Evolutionary conservation across 2,113 vertebrate genomes (phyloP), one percentile per base, ranked within the genome.

Genomic region (Pseudopipra pipra): DNA sequence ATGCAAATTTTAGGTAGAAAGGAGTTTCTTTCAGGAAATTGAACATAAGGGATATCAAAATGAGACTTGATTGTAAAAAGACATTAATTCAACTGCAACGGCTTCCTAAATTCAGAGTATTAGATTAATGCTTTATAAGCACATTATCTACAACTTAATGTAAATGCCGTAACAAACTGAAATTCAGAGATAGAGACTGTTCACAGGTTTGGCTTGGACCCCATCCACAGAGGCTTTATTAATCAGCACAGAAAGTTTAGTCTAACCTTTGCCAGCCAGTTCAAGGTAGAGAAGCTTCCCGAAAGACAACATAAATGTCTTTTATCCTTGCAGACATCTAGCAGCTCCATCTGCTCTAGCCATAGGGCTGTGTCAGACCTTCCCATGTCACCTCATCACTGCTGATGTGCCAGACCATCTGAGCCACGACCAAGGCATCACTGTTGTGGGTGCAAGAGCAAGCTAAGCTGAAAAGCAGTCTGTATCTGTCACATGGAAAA

Each of bases 141-240:
- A 85, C 46, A 73, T 92, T 96, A 84, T 72, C 92, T 95, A 44
- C 79, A 81, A 93, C 44, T 78, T 81, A 84, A 89, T 72, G 54
- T 94, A 90, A 95, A 90, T 81, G 61, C 86, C 72, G 66, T 46
- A 88, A 86, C 90, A 65, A 92, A 92, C 88, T 95, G 92, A 94
- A 97, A 93, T 89, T 86, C 73, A 58, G 95, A 96, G 95, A 95
- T 84, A 93, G 95, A 86, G 79, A 14, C 61, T 74, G 35, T 91
- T 94, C 76, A 59, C 56, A 46, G 73, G 61, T 90, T 94, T 92
- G 83, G 70, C 76, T 95, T 92, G 92, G 80, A 92, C 90, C 62
- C 23, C 12, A 1, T 93, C 83, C 92, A 96, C 33, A 37, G 35
- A 87, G n/a, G 56, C 51, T 87, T 95, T 93, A 77, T 63, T 90